phyloP scores from a whole-genome alignment of 2,888 invertebrate species.

The Vannuccia rotundouncinata region DNA sequence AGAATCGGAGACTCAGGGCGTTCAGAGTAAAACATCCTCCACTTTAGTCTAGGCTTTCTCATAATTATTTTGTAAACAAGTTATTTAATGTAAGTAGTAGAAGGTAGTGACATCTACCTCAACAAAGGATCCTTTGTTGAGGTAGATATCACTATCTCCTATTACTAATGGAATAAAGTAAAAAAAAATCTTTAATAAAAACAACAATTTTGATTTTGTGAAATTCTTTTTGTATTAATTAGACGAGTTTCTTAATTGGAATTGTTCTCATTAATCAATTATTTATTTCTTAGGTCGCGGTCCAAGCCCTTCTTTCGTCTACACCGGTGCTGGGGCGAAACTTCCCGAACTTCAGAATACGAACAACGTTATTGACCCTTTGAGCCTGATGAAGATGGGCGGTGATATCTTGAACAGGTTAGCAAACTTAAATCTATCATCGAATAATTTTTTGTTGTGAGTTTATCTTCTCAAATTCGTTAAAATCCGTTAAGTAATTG shows the following conservation, averaged over 20 bases:
- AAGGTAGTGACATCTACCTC: too few relatives aligned
- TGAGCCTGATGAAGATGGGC: slow-evolving; percentile 3
- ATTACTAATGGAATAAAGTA: too few relatives aligned
- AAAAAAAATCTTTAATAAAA: too few relatives aligned
- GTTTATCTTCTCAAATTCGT: not conserved
- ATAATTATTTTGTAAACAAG: too few relatives aligned
- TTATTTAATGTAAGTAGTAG: too few relatives aligned
- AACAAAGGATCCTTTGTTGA: too few relatives aligned
- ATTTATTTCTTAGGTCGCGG: slow-evolving; percentile 48
- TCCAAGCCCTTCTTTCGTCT: slow-evolving; percentile 51
- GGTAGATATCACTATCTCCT: too few relatives aligned
- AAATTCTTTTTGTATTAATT: too few relatives aligned
- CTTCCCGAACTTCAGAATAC: slow-evolving; percentile 44
- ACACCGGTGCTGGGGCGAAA: slow-evolving; percentile 51
- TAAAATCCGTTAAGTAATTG: not conserved
- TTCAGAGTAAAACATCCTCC: slow-evolving; percentile 50
- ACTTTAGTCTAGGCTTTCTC: too few relatives aligned
- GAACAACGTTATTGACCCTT: not conserved
- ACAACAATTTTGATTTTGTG: too few relatives aligned
- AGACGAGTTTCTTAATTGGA: too few relatives aligned
- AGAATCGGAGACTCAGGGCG: slow-evolving; percentile 47
- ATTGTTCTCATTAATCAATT: too few relatives aligned
- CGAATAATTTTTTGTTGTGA: not conserved
- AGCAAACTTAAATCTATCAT: not conserved
- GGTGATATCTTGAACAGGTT: not conserved